Conservation (phyloP, 2,797 vertebrate species). For the Falco rusticolus region DNA sequence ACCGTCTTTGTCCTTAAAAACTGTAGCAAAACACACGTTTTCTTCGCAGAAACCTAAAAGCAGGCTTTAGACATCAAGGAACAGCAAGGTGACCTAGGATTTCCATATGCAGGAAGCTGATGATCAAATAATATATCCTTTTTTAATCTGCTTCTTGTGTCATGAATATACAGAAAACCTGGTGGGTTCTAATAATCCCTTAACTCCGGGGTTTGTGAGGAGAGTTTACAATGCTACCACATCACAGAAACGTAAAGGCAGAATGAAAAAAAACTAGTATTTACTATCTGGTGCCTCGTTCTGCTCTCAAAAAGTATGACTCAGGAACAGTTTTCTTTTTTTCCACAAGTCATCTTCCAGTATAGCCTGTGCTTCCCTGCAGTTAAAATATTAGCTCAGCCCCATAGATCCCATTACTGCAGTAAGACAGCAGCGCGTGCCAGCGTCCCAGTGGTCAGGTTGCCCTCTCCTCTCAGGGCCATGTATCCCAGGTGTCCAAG, state of each 20-base stretch:
- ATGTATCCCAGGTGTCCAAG: background rate
- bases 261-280: background rate
- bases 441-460: rapidly evolving
- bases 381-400: background rate
- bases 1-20: constrained; percentile 47
- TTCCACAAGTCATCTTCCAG: background rate
- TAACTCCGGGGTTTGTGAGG: background rate
- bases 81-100: constrained; percentile 45
- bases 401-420: background rate
- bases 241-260: background rate
- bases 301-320: background rate
- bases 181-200: constrained; percentile 17
- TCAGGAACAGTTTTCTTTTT: background rate
- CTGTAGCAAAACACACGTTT: background rate
- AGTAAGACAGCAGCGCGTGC: background rate
- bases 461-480: background rate
- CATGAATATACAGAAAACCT: background rate
- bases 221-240: background rate
- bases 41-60: constrained; percentile 14
- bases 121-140: constrained; percentile 26
- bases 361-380: background rate
- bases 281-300: background rate
- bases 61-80: constrained; percentile 34
- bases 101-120: constrained; percentile 40
- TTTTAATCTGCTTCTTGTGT: constrained; percentile 31